These are phyloP conservation scores for Zaprionus lineosus DNA, from an alignment of 2,888 invertebrate genomes.

Conservation along the genomic window DNA sequence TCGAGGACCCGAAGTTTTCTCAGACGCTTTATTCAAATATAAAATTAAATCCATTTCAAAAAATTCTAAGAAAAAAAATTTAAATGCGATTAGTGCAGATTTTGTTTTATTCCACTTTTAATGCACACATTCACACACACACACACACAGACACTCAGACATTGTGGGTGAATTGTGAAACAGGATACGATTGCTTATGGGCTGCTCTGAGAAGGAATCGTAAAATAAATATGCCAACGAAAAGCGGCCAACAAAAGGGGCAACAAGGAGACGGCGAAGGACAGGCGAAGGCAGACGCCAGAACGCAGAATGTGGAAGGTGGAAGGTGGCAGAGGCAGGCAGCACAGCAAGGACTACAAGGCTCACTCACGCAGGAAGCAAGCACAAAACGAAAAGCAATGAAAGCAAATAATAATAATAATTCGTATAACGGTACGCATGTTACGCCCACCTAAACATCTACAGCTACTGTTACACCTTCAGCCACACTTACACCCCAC, in stretches of 20 bases:
- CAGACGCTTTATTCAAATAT: slow-evolving; percentile 28
- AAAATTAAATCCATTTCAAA: slow-evolving; percentile 27
- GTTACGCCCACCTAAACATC: slow-evolving; percentile 12
- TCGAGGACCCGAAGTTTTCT: too few relatives aligned
- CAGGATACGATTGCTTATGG: slow-evolving; percentile 24
- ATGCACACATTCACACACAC: not conserved
- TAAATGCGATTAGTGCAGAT: slow-evolving; percentile 68
- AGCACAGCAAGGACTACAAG: slow-evolving; percentile 3
- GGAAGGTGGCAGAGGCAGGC: slow-evolving; percentile 7
- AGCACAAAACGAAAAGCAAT: slow-evolving; percentile 35
- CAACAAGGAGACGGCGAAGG: not conserved
- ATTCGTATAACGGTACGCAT: slow-evolving; percentile 55
- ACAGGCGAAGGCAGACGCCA: not conserved
- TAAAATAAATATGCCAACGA: slow-evolving; percentile 35
- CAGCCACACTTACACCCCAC: too few relatives aligned
- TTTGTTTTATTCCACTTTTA: slow-evolving; percentile 34
- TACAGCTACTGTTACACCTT: too few relatives aligned
- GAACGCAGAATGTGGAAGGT: not conserved
- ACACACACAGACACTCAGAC: not conserved
- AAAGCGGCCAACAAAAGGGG: slow-evolving; percentile 16
- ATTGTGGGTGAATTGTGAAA: slow-evolving; percentile 18
- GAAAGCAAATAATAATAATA: slow-evolving; percentile 64
- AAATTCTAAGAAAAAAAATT: slow-evolving; percentile 48
- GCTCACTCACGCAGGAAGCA: slow-evolving; percentile 21
- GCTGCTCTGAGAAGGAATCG: slow-evolving; percentile 16